phyloP scores from a whole-genome alignment of 2,797 vertebrate species.

The Cichlasoma orientale region DNA sequence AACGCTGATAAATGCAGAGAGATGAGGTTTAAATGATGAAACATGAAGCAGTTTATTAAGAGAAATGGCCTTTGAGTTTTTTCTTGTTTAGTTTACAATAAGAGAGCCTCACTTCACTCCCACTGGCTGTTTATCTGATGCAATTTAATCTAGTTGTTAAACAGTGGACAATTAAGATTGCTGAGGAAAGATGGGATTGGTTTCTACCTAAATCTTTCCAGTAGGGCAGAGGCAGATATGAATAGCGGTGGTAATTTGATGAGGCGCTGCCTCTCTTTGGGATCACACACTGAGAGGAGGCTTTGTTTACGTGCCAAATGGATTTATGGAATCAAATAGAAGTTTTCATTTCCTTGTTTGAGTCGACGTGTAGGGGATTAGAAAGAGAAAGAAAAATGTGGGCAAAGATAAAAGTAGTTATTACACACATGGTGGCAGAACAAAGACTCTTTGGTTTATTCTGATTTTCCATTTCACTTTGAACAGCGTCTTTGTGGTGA shows the following conservation, averaged over 20 bases:
- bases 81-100: slow-evolving; percentile 22
- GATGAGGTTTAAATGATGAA: slow-evolving; percentile 1
- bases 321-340: slow-evolving; percentile 81
- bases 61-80: not conserved
- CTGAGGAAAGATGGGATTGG: slow-evolving; percentile 78
- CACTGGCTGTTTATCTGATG: slow-evolving; percentile 51
- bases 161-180: slow-evolving; percentile 69
- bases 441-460: slow-evolving; percentile 68
- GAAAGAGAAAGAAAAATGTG: slow-evolving; percentile 62
- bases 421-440: slow-evolving; percentile 60
- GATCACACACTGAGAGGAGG: slow-evolving; percentile 76
- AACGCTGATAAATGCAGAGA: not conserved
- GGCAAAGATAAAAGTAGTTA: slow-evolving; percentile 71
- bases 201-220: slow-evolving; percentile 74
- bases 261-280: slow-evolving; percentile 70
- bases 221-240: slow-evolving; percentile 71
- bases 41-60: not conserved
- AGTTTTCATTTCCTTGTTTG: slow-evolving; percentile 81
- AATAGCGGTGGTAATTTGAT: slow-evolving; percentile 80
- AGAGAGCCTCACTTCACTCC: slow-evolving; percentile 25
- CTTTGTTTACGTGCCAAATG: slow-evolving; percentile 81
- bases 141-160: slow-evolving; percentile 65
- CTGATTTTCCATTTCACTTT: slow-evolving; percentile 59
- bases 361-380: slow-evolving; percentile 73
- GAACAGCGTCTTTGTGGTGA: slow-evolving; percentile 32